Base-by-base conservation (phyloP, 2,797 vertebrate species). In the Mallotus villosus region DNA sequence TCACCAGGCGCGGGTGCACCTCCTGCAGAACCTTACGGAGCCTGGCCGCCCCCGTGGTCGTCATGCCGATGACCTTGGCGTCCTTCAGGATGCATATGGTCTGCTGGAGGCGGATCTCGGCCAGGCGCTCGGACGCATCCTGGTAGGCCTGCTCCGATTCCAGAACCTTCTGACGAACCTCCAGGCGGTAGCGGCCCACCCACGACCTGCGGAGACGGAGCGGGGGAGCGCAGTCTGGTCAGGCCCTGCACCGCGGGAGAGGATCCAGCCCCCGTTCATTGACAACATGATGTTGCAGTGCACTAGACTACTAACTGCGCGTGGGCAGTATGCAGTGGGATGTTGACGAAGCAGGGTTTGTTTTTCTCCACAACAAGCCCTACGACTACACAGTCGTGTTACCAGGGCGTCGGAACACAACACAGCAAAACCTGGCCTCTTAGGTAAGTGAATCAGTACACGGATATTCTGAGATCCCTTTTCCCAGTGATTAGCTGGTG, bases 21-120 rank as follows among this genome's bases (percentile, higher is more conserved):
- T 93, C 87, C 88, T 97, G 96, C 70, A 98, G 90, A 71, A 93
- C 87, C 78, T 86, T 89, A 5, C 93, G 92, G 82, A 93, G 97
- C 83, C 96, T 97, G 78, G 97, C 97, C 29, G 97, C 97, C 68
- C 97, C 97, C 72, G 97, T 98, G 75, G 97, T 99, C 11, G 97
- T 98, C 97, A 98, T 98, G 67, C 97, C 97, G 16, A 98, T 92
- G n/a, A 99, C 90, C 87, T 89, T 89, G 68, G 96, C 94, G 17
- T 84, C 16, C 72, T 80, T 79, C 11, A 98, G 93, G 67, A 97
- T 88, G 62, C 79, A 82, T 49, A 96, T 84, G 77, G 91, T 93
- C 80, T 97, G 91, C 0, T 92, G 92, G 24, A 92, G 85, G 79
- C 92, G 94, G 53, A 97, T 81, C 71, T 97, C 95, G 1, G 92